Base-by-base conservation (phyloP, 2,888 invertebrate species). In the Catocala sponsa region DNA sequence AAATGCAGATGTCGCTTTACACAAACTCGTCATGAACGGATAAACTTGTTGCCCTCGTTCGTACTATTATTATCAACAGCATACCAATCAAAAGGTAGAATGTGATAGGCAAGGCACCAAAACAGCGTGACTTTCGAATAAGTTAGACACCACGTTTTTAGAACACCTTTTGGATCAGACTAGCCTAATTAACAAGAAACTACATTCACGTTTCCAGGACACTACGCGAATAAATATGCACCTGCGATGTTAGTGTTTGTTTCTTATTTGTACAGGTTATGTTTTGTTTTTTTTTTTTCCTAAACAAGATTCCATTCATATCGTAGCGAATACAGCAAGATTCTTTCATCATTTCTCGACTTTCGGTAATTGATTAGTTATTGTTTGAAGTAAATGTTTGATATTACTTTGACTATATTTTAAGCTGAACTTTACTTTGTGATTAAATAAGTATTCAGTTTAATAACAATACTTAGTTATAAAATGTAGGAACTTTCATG, bases 1-100 rank as follows among this genome's bases (percentile, higher is more conserved):
- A 65, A 64, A 55, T 55, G 38, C 63, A 80, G 81, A 80, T 80
- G 81, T 78, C 81, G 76, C 58, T 78, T 33, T 55, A 0, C n/a
- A 2, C 38, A 32, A 11, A 10, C 5, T 42, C 41, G 11, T 11
- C 25, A 53, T 5, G 0, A 2, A 9, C 35, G 6, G 7, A 38
- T 38, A 33, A 35, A 57, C 35, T 15, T 55, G 50, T 55, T 52
- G 44, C 12, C 7, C 50, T 49, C 42, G 42, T 35, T 49, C 42
- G 42, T 35, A 52, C 13, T 50, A 35, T 7, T 38, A 11, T 52
- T 42, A 52, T 25, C 42, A 52, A 13, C 15, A 42, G 25, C 25
- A 15, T 52, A 25, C 25, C 52, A 52, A 25, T 25, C 13, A 42
- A 52, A 25, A 32, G 5, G 10, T 0, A 41, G 12, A 60, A 44